A percentile compares a stretch with the other conserved stretches of the same genome.
Conservation (phyloP, 1,140 invertebrate genomes). For the Trichomalopsis sarcophagae region DNA sequence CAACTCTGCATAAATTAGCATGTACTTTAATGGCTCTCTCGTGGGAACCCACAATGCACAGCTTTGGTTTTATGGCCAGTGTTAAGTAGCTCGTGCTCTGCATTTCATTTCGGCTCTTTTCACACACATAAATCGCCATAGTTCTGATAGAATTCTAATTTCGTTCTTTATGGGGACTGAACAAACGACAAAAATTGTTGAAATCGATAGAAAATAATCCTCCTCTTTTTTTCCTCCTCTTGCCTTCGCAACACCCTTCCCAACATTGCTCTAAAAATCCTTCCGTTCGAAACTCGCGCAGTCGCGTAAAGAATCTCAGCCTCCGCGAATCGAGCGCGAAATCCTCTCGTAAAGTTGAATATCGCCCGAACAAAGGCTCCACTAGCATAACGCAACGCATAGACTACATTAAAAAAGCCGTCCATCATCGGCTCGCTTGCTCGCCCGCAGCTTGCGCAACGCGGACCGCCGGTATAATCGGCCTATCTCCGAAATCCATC, state of each 20-base stretch:
- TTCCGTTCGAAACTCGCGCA: too few relatives aligned
- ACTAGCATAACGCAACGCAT: not conserved
- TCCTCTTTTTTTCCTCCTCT: too few relatives aligned
- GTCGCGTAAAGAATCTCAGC: too few relatives aligned
- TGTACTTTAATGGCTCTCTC: not conserved
- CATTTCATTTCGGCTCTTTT: conserved; percentile 41
- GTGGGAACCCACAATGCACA: not conserved
- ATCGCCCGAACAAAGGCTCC: not conserved
- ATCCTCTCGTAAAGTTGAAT: too few relatives aligned
- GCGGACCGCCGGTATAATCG: not conserved
- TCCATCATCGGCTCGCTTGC: not conserved
- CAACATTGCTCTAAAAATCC: too few relatives aligned
- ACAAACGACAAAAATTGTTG: too few relatives aligned
- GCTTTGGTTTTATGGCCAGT: not conserved
- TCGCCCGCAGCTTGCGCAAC: conserved; percentile 11
- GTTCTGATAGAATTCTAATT: not conserved
- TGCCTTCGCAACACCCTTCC: too few relatives aligned
- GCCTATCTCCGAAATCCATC: conserved; percentile 3
- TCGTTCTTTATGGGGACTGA: too few relatives aligned
- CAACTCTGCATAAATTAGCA: conserved; percentile 32
- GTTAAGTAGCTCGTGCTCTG: conserved; percentile 49
- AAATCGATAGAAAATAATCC: too few relatives aligned
- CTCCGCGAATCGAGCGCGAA: too few relatives aligned
- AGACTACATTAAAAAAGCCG: not conserved
- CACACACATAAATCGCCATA: conserved; percentile 7